A percentile compares a stretch with the other conserved stretches of the same genome.
Conservation (phyloP, 1,140 invertebrate genomes). For the Drosophila chauvacae region DNA sequence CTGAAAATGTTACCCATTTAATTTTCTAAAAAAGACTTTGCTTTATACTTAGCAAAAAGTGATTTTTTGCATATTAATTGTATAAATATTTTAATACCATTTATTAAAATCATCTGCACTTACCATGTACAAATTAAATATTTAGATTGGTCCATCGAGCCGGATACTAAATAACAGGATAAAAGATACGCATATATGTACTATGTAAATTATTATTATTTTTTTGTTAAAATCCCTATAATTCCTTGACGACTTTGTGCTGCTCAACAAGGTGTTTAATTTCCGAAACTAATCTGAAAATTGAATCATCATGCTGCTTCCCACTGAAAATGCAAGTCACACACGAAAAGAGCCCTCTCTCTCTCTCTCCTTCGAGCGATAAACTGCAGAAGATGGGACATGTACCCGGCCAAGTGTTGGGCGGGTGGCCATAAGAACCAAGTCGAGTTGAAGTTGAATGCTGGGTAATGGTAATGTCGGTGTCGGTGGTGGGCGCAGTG, state of each 20-base stretch:
- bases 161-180: not conserved
- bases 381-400: conserved; percentile 11
- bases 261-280: not conserved
- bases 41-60: too few relatives aligned
- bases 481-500: not conserved
- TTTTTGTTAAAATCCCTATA: not conserved
- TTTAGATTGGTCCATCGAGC: not conserved
- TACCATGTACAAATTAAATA: not conserved
- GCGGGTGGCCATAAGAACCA: not conserved
- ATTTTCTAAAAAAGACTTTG: not conserved
- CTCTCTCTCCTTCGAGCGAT: not conserved
- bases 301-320: conserved; percentile 3
- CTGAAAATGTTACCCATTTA: not conserved
- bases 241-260: not conserved
- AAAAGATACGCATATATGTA: not conserved
- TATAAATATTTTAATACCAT: not conserved
- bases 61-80: too few relatives aligned
- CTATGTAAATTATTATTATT: not conserved
- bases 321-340: conserved; percentile 20
- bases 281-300: conserved; percentile 7
- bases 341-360: not conserved
- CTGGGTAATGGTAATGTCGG: conserved; percentile 9
- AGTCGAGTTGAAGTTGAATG: conserved; percentile 5
- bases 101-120: not conserved
- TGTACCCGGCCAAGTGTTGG: not conserved